Evolutionary conservation across 2,888 invertebrate species (phyloP).

Genomic region (Blera fallax): DNA sequence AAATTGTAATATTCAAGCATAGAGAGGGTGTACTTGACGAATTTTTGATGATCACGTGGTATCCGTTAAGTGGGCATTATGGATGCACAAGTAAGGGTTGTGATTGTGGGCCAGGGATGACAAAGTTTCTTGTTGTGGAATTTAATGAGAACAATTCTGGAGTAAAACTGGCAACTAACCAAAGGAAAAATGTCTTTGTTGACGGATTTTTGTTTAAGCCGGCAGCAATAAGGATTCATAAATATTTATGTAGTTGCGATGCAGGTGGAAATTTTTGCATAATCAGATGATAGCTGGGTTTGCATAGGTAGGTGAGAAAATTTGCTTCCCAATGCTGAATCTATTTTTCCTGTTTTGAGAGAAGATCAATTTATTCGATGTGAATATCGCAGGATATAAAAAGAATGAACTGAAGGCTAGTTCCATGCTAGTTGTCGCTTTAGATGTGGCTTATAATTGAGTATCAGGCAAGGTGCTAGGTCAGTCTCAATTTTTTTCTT

Average conservation of each 20-base stretch:
- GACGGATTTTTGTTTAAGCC: background rate
- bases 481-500: no score
- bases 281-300: background rate
- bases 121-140: background rate
- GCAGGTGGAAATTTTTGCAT: background rate
- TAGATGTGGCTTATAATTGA: no score
- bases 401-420: background rate
- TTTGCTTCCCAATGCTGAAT: background rate
- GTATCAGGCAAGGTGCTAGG: no score
- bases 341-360: background rate
- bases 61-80: slow-evolving; percentile 38
- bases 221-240: background rate
- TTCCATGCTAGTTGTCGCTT: no score
- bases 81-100: slow-evolving; percentile 17
- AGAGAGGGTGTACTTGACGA: background rate
- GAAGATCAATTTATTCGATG: background rate
- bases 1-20: slow-evolving; percentile 1
- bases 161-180: background rate
- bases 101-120: background rate
- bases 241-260: background rate
- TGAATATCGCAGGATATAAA: background rate
- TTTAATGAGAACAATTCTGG: slow-evolving; percentile 30
- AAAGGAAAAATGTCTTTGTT: background rate
- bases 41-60: slow-evolving; percentile 33
- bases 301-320: background rate